A percentile compares a stretch with the other conserved stretches of the same genome.
These are phyloP conservation scores for Cerastis rubricosa DNA, from an alignment of 2,888 invertebrate species.

Conservation along the genomic window DNA sequence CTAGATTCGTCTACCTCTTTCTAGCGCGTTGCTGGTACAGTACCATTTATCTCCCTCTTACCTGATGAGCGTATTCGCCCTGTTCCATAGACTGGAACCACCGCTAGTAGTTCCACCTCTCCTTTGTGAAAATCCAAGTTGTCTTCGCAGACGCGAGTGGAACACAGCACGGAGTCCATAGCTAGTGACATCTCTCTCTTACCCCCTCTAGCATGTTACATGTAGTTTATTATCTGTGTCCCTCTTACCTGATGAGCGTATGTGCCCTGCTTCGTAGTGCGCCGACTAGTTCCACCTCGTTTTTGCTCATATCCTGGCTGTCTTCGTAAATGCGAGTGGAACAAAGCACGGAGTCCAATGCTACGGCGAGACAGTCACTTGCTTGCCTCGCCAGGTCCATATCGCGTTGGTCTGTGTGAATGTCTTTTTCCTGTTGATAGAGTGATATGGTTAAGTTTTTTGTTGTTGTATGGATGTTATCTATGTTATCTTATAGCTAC, in stretches of 20 bases:
- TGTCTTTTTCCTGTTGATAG: conserved; percentile 79
- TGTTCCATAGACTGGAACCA: conserved; percentile 70
- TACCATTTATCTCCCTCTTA: conserved; percentile 44
- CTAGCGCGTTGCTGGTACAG: neutral
- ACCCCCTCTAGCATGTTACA: neutral
- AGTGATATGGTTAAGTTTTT: neutral
- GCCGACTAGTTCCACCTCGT: conserved; percentile 66
- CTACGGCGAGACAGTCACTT: conserved; percentile 80
- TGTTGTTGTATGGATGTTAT: neutral
- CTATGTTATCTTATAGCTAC: neutral
- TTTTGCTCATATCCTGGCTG: conserved; percentile 42
- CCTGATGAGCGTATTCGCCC: conserved; percentile 82
- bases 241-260: conserved; percentile 79
- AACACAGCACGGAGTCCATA: neutral
- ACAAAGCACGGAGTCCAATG: conserved; percentile 80
- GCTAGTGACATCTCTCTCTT: conserved; percentile 24
- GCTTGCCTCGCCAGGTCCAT: conserved; percentile 79
- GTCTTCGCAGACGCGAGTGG: neutral
- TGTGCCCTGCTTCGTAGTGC: conserved; percentile 77
- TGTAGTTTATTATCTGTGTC: neutral
- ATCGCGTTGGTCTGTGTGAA: conserved; percentile 76
- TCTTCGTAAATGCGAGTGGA: conserved; percentile 72
- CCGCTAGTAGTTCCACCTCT: conserved; percentile 65
- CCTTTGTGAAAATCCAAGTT: fast-evolving
- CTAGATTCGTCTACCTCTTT: neutral